Percentiles rank a stretch among this genome's conserved stretches.
These are phyloP conservation scores for Sapayoa aenigma DNA, from an alignment of 2,113 vertebrate species.

Conservation along the genomic window DNA sequence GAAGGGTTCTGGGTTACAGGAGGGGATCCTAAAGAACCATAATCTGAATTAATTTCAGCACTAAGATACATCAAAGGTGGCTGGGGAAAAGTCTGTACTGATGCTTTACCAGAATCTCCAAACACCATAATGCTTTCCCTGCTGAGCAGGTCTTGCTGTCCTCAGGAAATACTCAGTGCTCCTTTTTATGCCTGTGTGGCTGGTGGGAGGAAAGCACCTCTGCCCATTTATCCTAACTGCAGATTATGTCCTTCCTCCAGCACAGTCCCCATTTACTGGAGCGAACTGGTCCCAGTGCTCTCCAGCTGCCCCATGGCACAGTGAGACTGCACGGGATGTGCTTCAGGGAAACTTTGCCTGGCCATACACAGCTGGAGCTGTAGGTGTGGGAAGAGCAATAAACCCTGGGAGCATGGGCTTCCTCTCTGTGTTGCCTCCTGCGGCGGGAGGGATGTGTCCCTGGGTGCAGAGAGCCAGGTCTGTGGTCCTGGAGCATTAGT, in stretches of 20 bases:
- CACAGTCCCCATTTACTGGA: background rate
- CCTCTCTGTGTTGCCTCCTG: background rate
- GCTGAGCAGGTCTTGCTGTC: background rate
- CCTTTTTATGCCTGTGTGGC: background rate
- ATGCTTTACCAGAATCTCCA: background rate
- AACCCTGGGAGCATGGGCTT: background rate
- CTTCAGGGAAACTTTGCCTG: background rate
- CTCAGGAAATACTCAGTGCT: background rate
- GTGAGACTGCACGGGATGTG: background rate
- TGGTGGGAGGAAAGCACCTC: background rate
- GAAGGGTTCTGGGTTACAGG: no score
- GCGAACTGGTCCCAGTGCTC: background rate
- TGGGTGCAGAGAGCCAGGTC: background rate
- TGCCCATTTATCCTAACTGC: background rate
- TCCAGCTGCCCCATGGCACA: background rate
- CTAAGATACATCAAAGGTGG: background rate
- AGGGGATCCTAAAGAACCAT: background rate
- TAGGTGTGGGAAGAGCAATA: background rate
- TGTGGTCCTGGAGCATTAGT: background rate
- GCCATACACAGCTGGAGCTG: background rate
- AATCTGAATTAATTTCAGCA: background rate
- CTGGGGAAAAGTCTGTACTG: background rate
- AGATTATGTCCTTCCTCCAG: background rate
- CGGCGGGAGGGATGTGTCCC: background rate
- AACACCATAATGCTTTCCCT: background rate